Evolutionary conservation across 2,888 invertebrate species (phyloP).

Genomic region (Agrochola lota): DNA sequence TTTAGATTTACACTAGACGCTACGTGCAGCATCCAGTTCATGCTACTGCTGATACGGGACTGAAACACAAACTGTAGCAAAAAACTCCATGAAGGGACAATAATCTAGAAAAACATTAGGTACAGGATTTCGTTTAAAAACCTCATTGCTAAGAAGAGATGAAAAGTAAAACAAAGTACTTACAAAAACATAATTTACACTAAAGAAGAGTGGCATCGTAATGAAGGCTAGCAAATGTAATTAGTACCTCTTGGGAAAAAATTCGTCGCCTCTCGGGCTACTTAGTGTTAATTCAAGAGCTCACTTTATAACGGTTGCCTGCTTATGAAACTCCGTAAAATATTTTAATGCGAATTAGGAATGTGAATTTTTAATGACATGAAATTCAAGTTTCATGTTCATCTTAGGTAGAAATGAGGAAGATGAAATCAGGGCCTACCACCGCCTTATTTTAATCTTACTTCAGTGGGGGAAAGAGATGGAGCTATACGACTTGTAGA

Average conservation of each 20-base stretch:
- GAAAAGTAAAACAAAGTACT: slow-evolving; percentile 18
- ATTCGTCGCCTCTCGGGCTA: slow-evolving; percentile 14
- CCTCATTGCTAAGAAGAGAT: not conserved
- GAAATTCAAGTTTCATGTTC: not conserved
- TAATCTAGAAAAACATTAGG: not conserved
- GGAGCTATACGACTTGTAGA: too few species aligned
- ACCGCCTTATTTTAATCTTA: too few species aligned
- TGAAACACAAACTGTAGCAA: not conserved
- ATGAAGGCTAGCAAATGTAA: slow-evolving; percentile 45
- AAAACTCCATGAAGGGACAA: not conserved
- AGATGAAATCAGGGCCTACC: not conserved
- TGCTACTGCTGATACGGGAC: not conserved
- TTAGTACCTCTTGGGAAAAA: slow-evolving; percentile 40
- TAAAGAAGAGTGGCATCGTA: slow-evolving; percentile 7
- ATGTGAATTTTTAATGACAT: slow-evolving; percentile 16
- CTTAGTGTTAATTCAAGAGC: slow-evolving; percentile 39
- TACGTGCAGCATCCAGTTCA: not conserved
- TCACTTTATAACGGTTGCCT: slow-evolving; percentile 24
- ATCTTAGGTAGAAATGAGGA: not conserved
- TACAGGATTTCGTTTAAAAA: slow-evolving; percentile 1
- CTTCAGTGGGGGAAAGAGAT: too few species aligned
- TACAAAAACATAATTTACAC: slow-evolving; percentile 39
- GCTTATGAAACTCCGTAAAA: slow-evolving; percentile 30
- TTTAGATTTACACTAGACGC: not conserved
- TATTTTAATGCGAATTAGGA: slow-evolving; percentile 32